phyloP scores from a whole-genome alignment of 2,113 vertebrate genomes.

The Eurystomus gularis region DNA sequence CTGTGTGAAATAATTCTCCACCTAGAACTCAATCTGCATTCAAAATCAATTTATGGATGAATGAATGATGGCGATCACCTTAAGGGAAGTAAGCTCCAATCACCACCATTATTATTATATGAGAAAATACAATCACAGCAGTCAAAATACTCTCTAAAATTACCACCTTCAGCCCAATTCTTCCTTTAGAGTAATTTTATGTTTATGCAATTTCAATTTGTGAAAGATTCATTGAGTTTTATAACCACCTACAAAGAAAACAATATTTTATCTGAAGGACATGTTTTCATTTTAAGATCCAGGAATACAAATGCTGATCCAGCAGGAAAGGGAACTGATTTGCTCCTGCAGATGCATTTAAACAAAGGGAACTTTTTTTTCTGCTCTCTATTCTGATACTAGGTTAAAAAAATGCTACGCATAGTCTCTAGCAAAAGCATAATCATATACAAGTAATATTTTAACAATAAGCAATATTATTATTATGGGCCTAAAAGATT shows the following conservation, averaged over 20 bases:
- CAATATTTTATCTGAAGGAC: background rate
- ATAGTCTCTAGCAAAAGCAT: background rate
- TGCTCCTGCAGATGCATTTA: background rate
- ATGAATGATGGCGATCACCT: constrained; percentile 1
- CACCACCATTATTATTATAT: background rate
- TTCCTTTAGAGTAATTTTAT: background rate
- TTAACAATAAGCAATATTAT: background rate
- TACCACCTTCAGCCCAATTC: background rate
- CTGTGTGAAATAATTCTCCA: background rate
- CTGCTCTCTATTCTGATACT: background rate
- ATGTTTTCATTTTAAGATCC: background rate
- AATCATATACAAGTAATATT: background rate
- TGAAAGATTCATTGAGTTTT: background rate
- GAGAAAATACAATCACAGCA: background rate
- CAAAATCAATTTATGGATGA: constrained; percentile 7
- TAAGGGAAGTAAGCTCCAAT: background rate
- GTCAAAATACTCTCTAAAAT: constrained; percentile 2
- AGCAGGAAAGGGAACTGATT: background rate
- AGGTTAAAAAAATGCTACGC: background rate
- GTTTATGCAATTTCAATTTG: background rate
- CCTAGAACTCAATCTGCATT: background rate
- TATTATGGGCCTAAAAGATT: background rate
- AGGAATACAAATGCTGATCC: background rate
- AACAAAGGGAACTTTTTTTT: background rate
- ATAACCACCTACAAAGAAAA: background rate